phyloP scores from a whole-genome alignment of 2,797 vertebrate species.

The Mallotus villosus region DNA sequence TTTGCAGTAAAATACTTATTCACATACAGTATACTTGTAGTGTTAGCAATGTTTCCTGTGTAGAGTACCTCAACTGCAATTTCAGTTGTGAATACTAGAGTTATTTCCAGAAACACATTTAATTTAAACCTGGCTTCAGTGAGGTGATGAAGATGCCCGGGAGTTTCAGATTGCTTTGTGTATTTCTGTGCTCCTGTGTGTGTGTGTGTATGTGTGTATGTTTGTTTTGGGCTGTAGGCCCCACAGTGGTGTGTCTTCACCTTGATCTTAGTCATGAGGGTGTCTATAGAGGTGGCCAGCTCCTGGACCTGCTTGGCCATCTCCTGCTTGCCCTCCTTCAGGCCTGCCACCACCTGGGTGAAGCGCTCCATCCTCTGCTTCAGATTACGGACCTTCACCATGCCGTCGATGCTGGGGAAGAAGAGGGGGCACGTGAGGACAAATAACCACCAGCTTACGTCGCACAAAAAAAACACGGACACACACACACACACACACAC shows the following conservation, averaged over 20 bases:
- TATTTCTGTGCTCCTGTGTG: background rate
- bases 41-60: no score
- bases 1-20: no score
- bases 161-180: background rate
- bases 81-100: no score
- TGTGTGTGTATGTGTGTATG: background rate
- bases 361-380: constrained; percentile 88
- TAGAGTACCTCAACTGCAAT: no score
- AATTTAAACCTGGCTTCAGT: no score
- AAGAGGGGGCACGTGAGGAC: background rate
- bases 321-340: constrained; percentile 96
- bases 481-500: constrained; percentile 21
- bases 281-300: constrained; percentile 84
- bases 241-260: constrained; percentile 58
- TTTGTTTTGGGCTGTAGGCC: background rate
- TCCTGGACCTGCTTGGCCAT: constrained; percentile 87
- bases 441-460: no score
- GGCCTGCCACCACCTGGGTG: constrained; percentile 85
- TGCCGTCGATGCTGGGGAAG: constrained; percentile 83
- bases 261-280: constrained; percentile 89
- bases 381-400: constrained; percentile 88
- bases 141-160: no score
- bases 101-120: no score
- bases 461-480: background rate
- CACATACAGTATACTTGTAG: no score